Conservation (phyloP, 92 coral and sea anemone species). For the Bergia sp. region DNA sequence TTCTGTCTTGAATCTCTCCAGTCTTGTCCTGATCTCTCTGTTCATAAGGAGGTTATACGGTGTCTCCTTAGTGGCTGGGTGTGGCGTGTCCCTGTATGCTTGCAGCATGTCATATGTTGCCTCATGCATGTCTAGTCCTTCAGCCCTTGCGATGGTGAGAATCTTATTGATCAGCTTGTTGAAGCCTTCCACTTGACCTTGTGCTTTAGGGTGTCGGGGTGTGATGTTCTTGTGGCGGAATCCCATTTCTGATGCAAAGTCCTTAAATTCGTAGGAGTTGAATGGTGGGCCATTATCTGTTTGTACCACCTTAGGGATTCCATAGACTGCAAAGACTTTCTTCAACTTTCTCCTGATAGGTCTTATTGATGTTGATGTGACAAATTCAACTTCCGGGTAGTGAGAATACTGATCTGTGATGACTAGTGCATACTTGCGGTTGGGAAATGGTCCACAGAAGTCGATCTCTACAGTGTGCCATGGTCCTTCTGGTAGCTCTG, state of each 20-base stretch:
- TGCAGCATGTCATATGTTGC: slow-evolving; percentile 52
- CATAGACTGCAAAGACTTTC: slow-evolving; percentile 54
- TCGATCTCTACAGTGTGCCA: slow-evolving; percentile 43
- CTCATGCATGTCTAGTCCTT: not conserved
- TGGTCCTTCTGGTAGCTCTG: slow-evolving; percentile 42
- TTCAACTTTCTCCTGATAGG: slow-evolving; percentile 32
- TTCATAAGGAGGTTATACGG: slow-evolving; percentile 31
- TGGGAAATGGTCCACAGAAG: slow-evolving; percentile 51
- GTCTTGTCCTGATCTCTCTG: slow-evolving; percentile 32
- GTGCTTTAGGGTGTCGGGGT: slow-evolving; percentile 28
- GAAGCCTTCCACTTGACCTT: slow-evolving; percentile 32
- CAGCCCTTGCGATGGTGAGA: no score
- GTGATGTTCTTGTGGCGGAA: slow-evolving; percentile 23
- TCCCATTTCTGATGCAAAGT: slow-evolving; percentile 24
- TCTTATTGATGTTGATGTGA: slow-evolving; percentile 41
- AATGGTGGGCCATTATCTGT: slow-evolving; percentile 64
- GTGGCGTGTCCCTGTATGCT: slow-evolving; percentile 44
- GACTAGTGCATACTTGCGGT: slow-evolving; percentile 39
- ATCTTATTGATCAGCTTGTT: no score
- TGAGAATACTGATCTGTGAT: slow-evolving; percentile 51
- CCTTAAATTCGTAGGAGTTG: slow-evolving; percentile 30
- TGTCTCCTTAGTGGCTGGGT: slow-evolving; percentile 46
- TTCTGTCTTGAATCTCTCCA: slow-evolving; percentile 31
- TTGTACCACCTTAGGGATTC: slow-evolving; percentile 53
- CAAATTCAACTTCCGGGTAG: slow-evolving; percentile 61